Conservation (phyloP, 1,140 invertebrate species). For the Anagrus nilaparvatae region DNA sequence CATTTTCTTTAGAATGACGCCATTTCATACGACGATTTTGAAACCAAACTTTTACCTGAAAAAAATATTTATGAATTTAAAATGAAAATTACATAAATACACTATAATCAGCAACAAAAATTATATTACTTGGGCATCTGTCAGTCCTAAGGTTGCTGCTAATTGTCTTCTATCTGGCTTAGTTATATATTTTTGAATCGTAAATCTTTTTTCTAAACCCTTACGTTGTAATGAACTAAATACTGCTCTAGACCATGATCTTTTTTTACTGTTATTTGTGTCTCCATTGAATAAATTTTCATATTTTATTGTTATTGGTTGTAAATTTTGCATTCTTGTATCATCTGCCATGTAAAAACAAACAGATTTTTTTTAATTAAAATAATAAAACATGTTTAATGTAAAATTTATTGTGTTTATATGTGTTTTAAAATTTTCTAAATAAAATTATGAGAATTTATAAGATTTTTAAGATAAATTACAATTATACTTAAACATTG, state of each 20-base stretch:
- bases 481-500: no score
- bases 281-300: no score
- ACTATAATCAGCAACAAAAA: not conserved
- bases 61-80: slow-evolving; percentile 7
- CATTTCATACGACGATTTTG: slow-evolving; percentile 91
- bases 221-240: slow-evolving; percentile 87
- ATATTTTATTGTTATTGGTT: no score
- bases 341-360: no score
- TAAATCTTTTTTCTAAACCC: slow-evolving; percentile 80
- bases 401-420: no score
- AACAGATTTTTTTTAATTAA: no score
- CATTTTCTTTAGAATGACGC: slow-evolving; percentile 69
- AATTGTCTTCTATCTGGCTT: slow-evolving; percentile 86
- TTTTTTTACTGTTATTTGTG: slow-evolving; percentile 55
- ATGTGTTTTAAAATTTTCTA: no score
- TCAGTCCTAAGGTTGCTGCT: slow-evolving; percentile 80
- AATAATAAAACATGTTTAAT: no score
- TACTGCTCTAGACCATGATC: slow-evolving; percentile 89
- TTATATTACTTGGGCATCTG: slow-evolving; percentile 64
- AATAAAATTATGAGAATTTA: no score
- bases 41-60: slow-evolving; percentile 85
- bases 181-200: slow-evolving; percentile 89
- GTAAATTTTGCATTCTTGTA: no score
- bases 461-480: no score
- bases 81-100: slow-evolving; percentile 7